Base-by-base conservation (phyloP, 2,797 vertebrate genomes). In the Oreochromis grahami region DNA sequence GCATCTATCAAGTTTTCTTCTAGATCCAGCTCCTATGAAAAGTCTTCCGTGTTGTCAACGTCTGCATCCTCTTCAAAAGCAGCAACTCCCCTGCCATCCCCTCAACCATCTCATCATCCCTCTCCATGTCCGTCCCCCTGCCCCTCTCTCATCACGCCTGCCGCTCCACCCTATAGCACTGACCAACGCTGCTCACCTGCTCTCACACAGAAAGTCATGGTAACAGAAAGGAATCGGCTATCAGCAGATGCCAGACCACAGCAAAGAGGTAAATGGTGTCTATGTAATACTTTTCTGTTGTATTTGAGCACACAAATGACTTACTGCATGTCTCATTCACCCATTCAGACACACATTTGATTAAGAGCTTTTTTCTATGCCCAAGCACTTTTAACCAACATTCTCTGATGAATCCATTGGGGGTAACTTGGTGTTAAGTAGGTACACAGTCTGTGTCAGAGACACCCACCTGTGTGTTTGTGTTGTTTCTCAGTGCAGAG, bases 201-300 rank as follows among this genome's bases (percentile, higher is more conserved):
- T 55, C 87, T 93, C 15, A 93, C 91, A 86, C 97, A 97, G 79
- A 97, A 96, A 76, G 96, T 96, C 55, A 92, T 95, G 76, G 91
- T 96, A 91, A 96, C 97, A 43, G 97, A 98, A 88, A 95, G 97
- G 13, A 98, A 98, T 91, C 97, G 96, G 2, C 96, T 97, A 1
- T 97, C 97, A 86, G 96, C 97, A 1, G 98, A 98, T 88, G 97
- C 97, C 82, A 96, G 97, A 80, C 96, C 97, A 48, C 98, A 98
- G 89, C 95, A 97, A 3, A 96, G 97, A 97, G 68, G 68, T 72
- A 72, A 13, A 29, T 13, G 11, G 21, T 60, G 36, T 8, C 45
- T 43, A 45, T 38, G 24, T 24, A 10, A 53, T 17, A 17, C 15
- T 17, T 24, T 6, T 26, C 63, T 68, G 5, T 15, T 60, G 5